Conservation (phyloP, 2,797 vertebrate genomes). For the Nyctalus aviator region DNA sequence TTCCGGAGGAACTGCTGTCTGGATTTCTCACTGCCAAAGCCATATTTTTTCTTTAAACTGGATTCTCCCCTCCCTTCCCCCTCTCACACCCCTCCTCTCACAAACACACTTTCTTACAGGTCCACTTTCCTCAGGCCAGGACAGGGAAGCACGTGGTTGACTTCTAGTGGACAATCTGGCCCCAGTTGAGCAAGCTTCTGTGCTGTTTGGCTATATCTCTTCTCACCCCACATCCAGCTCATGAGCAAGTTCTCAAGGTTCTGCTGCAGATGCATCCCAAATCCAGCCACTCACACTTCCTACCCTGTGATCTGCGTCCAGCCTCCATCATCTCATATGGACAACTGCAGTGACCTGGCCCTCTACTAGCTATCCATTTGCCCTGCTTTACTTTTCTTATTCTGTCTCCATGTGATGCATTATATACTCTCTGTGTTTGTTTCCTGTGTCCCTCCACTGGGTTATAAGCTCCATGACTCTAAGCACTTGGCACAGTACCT, state of each 20-base stretch:
- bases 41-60: constrained; percentile 33
- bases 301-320: background rate
- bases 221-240: background rate
- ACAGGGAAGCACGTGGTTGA: background rate
- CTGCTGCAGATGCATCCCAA: background rate
- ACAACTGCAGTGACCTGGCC: background rate
- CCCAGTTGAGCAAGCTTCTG: background rate
- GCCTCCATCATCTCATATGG: background rate
- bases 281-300: background rate
- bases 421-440: background rate
- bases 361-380: background rate
- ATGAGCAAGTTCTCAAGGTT: background rate
- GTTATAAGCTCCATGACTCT: background rate
- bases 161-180: background rate
- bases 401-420: background rate
- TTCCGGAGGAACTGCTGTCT: background rate
- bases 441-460: background rate
- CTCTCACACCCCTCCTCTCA: background rate
- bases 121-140: background rate
- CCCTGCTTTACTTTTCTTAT: background rate
- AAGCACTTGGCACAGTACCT: background rate
- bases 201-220: background rate
- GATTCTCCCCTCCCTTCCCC: background rate
- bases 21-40: background rate
- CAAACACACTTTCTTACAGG: background rate